A percentile compares a stretch with the other conserved stretches of the same genome.
Evolutionary conservation across 23 tunicate species (phyloP).

Genomic region (Pegea sp.): DNA sequence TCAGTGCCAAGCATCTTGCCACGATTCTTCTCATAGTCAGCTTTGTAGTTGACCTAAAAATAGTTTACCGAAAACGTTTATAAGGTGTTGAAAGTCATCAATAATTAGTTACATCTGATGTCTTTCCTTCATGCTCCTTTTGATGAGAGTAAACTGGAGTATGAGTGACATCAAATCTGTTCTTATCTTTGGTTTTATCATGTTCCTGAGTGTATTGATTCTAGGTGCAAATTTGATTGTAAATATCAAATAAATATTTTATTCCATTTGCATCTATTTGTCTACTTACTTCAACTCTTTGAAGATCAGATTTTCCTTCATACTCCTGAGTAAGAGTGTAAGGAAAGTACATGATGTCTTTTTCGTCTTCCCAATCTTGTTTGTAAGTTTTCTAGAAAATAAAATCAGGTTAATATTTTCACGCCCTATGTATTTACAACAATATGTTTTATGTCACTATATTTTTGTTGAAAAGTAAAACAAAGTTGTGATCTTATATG

Average conservation of each 20-base stretch:
- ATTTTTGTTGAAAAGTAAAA: too few relatives aligned
- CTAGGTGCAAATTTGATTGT: too few relatives aligned
- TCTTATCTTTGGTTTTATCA: constrained; percentile 13
- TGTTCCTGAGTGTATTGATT: constrained; percentile 6
- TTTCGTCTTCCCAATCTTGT: constrained; percentile 95
- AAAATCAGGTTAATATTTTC: too few relatives aligned
- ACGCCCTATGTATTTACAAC: too few relatives aligned
- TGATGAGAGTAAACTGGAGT: constrained; percentile 8
- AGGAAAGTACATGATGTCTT: constrained; percentile 77
- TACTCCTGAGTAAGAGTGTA: constrained; percentile 86
- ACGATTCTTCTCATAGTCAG: constrained; percentile 9
- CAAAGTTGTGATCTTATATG: too few relatives aligned
- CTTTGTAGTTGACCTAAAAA: constrained; percentile 11
- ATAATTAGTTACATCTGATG: neutral
- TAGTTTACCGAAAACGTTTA: too few relatives aligned
- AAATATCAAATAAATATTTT: too few relatives aligned
- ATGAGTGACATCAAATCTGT: constrained; percentile 9
- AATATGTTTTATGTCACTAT: too few relatives aligned
- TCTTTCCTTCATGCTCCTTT: neutral
- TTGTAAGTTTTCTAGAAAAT: constrained; percentile 31
- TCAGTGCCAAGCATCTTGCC: constrained; percentile 21
- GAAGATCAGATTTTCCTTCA: constrained; percentile 13
- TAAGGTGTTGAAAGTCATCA: neutral
- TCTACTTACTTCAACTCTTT: neutral
- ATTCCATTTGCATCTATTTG: neutral